Percentiles rank a stretch among this genome's conserved stretches.
These are phyloP conservation scores for Dicentrarchus labrax DNA, from an alignment of 2,113 vertebrate genomes.

Conservation along the genomic window DNA sequence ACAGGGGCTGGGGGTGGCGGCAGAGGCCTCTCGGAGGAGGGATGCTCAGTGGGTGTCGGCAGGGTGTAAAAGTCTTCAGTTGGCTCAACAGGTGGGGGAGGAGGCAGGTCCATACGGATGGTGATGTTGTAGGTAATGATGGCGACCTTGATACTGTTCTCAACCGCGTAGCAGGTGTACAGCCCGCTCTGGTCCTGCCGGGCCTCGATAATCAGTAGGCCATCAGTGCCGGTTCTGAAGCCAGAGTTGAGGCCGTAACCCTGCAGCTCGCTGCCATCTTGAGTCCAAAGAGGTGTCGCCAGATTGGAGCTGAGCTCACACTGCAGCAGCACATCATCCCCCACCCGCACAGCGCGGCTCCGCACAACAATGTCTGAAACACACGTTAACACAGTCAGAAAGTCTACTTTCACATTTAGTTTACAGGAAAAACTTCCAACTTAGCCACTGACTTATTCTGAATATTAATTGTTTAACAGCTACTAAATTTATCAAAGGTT, in stretches of 20 bases:
- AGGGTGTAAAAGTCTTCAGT: constrained; percentile 15
- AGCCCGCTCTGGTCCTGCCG: constrained; percentile 87
- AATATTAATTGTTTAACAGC: constrained; percentile 19
- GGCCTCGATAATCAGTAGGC: constrained; percentile 90
- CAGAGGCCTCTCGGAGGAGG: constrained; percentile 53
- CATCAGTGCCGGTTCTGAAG: constrained; percentile 89
- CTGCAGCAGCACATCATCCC: constrained; percentile 92
- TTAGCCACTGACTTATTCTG: neutral
- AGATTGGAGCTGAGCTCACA: constrained; percentile 95
- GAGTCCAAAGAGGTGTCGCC: constrained; percentile 90
- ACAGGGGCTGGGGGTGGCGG: constrained; percentile 45
- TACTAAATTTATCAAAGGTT: constrained; percentile 1
- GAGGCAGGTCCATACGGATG: constrained; percentile 70
- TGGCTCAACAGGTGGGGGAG: constrained; percentile 34
- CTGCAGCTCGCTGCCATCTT: constrained; percentile 82
- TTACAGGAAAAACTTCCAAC: neutral
- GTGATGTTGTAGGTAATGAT: constrained; percentile 87
- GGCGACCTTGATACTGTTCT: constrained; percentile 86
- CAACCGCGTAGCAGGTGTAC: constrained; percentile 90
- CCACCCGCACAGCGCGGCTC: constrained; percentile 88
- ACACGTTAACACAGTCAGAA: neutral
- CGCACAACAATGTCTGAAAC: constrained; percentile 74
- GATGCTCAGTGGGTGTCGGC: constrained; percentile 3
- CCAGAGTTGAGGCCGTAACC: constrained; percentile 81
- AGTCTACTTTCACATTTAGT: neutral